Percentiles rank a stretch among this genome's conserved stretches.
Conservation (phyloP, 1,140 invertebrate species). For the Lethocerus indicus region DNA sequence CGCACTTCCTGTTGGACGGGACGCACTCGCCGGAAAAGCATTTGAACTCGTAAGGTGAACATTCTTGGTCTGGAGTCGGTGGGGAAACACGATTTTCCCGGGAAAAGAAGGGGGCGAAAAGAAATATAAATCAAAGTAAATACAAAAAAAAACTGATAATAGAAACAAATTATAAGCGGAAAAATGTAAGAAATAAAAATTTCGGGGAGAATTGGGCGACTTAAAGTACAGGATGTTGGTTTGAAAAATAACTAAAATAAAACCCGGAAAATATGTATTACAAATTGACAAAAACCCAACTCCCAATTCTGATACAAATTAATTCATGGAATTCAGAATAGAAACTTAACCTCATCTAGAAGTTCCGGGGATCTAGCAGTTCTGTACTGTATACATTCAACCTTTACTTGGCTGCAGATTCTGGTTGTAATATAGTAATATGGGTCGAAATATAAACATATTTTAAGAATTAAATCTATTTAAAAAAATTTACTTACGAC, state of each 20-base stretch:
- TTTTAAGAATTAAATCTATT: background rate
- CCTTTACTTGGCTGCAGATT: background rate
- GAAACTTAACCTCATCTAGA: background rate
- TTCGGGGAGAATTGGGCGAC: background rate
- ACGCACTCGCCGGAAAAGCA: constrained; percentile 24
- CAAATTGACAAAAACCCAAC: no score
- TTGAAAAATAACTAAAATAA: no score
- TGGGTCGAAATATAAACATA: background rate
- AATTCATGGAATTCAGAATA: background rate
- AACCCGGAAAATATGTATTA: no score
- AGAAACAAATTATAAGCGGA: background rate
- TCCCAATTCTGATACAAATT: background rate
- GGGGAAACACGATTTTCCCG: background rate
- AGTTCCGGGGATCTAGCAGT: no score
- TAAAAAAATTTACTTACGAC: constrained; percentile 19
- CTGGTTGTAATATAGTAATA: background rate
- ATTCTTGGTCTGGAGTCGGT: constrained; percentile 5
- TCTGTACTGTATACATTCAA: background rate
- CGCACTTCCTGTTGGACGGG: constrained; percentile 20
- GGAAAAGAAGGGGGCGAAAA: background rate
- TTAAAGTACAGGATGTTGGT: no score
- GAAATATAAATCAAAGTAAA: background rate
- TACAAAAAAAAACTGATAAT: background rate
- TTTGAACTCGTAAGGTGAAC: constrained; percentile 15
- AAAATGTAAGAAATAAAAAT: background rate